phyloP scores from a whole-genome alignment of 2,797 vertebrate genomes.

The Lepus townsendii region DNA sequence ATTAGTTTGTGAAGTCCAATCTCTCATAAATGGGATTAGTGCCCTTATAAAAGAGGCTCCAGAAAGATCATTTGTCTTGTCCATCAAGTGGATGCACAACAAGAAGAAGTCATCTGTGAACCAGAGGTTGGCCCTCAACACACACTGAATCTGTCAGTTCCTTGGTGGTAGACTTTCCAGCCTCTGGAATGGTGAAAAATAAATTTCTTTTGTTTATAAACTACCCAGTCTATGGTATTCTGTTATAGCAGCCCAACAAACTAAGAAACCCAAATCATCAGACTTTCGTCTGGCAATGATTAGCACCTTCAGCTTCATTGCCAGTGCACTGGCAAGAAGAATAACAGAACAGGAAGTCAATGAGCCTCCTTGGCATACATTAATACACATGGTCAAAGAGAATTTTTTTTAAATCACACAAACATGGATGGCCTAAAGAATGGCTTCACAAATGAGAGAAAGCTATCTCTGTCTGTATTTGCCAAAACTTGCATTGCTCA shows the following conservation, averaged over 20 bases:
- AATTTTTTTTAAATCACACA: neutral
- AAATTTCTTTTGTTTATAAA: neutral
- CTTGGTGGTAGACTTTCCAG: neutral
- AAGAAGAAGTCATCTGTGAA: neutral
- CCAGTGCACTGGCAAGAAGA: neutral
- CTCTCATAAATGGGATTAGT: neutral
- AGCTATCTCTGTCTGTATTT: neutral
- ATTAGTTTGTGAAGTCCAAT: neutral
- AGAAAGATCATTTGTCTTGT: neutral
- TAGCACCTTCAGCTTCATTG: neutral
- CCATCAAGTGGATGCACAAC: neutral
- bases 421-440: neutral
- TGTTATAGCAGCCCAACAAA: neutral
- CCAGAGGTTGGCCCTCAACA: neutral
- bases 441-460: neutral
- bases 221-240: no score
- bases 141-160: neutral
- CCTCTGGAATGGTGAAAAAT: neutral
- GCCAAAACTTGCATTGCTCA: neutral
- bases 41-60: neutral
- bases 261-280: neutral
- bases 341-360: neutral
- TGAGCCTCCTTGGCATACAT: neutral
- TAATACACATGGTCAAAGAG: neutral
- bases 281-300: neutral